Percentiles rank a stretch among this genome's conserved stretches.
phyloP scores from a whole-genome alignment of 2,797 vertebrate species.

The Saxicola maurus region DNA sequence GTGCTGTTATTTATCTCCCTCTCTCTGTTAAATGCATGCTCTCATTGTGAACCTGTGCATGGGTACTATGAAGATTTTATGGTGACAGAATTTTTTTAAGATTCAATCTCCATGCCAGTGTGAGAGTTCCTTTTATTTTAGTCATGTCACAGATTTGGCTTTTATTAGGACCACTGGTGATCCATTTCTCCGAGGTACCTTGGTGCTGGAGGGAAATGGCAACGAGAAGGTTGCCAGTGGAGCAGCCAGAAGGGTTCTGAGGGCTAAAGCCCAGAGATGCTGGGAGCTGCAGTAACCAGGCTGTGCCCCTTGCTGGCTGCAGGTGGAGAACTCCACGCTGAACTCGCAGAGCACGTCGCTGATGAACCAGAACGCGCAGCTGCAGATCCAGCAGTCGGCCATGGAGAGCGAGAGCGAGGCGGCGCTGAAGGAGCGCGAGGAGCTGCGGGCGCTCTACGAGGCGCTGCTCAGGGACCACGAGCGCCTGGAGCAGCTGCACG shows the following conservation, averaged over 20 bases:
- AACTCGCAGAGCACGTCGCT: constrained; percentile 89
- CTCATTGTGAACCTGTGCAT: neutral
- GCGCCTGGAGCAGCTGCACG: constrained; percentile 91
- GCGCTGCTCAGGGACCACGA: constrained; percentile 92
- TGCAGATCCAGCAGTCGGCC: constrained; percentile 88
- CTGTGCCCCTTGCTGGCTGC: neutral
- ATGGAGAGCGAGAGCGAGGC: constrained; percentile 88
- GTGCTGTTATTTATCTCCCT: neutral
- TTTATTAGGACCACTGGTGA: neutral
- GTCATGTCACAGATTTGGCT: neutral
- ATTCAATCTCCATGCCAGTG: neutral
- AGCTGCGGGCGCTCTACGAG: constrained; percentile 84
- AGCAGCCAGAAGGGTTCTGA: neutral
- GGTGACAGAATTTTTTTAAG: neutral
- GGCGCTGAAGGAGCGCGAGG: constrained; percentile 86
- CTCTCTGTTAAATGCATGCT: neutral
- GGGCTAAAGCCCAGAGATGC: neutral
- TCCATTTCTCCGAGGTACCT: neutral
- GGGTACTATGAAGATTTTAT: neutral
- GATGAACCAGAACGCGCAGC: constrained; percentile 94
- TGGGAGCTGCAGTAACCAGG: neutral
- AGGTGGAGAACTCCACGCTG: constrained; percentile 96
- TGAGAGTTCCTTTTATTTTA: neutral
- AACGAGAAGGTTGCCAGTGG: neutral
- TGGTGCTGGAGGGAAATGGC: neutral